Base-by-base conservation (phyloP, 2,888 invertebrate genomes). In the Aromia moschata region DNA sequence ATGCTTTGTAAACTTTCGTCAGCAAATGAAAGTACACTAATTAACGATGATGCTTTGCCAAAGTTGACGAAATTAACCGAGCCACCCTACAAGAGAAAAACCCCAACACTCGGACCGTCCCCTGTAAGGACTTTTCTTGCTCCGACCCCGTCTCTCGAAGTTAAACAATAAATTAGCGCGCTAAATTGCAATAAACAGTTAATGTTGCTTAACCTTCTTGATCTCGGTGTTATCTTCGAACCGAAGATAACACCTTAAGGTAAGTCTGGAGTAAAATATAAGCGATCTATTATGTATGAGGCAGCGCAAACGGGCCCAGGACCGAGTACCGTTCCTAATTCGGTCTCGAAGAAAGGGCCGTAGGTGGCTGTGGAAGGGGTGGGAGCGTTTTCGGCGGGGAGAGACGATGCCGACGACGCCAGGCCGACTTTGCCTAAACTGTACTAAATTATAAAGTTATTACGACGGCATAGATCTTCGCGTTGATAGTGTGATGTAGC, bases 401-500 rank as follows among this genome's bases (percentile, higher is more conserved):
- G 12, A 20, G 46, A 38, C 49, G 37, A 47, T 46, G 55, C 58
- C 58, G 58, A 53, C 58, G 56, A 56, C 46, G 60, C 58, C 53
- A 54, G 62, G 56, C 54, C 60, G 65, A 67, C 65, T 65, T 64
- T 60, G 64, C 68, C 71, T 65, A 77, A 80, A 80, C 78, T 79
- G 77, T 78, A 81, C 80, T 82, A 82, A 82, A 82, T 82, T 81
- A 81, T 81, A 82, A 82, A 82, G 82, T 82, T 82, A 82, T 82
- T 81, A 80, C 80, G 80, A 80, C 80, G 80, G 79, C 76, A 76
- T 75, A 81, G 81, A 82, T 82, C 79, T 78, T 74, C 76, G 77
- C 77, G 79, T 76, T 79, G 79, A 82, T 82, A 81, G 79, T 80
- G 80, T 80, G 81, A 82, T 80, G 81, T 80, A 79, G 80, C 80